phyloP scores from a whole-genome alignment of 2,888 invertebrate species.

The Molanna angustata region DNA sequence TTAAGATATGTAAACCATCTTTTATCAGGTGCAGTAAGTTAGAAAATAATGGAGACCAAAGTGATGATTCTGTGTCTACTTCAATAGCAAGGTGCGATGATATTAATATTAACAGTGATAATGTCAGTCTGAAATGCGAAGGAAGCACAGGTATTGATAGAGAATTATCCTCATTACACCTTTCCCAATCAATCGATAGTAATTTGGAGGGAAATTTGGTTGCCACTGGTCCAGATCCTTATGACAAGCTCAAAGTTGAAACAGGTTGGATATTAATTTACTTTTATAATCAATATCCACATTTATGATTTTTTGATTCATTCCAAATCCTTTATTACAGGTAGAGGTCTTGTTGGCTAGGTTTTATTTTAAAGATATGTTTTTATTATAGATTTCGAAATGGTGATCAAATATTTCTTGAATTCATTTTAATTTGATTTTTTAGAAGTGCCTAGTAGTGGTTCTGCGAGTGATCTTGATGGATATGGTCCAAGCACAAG shows the following conservation, averaged over 20 bases:
- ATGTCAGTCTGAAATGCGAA: constrained; percentile 25
- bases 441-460: constrained; percentile 52
- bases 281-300: too few species aligned
- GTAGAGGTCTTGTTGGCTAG: too few species aligned
- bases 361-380: too few species aligned
- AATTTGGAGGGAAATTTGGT: constrained; percentile 38
- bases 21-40: constrained; percentile 13
- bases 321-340: too few species aligned
- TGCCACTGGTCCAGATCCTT: constrained; percentile 47
- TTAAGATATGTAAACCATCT: too few species aligned
- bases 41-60: constrained; percentile 15
- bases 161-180: constrained; percentile 41
- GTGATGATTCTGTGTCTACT: constrained; percentile 28
- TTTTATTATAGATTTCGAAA: too few species aligned
- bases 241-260: constrained; percentile 46
- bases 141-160: constrained; percentile 34
- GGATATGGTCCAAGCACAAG: constrained; percentile 58
- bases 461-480: constrained; percentile 56
- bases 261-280: constrained; percentile 44
- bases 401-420: too few species aligned
- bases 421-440: constrained; percentile 5
- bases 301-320: too few species aligned
- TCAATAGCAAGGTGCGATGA: constrained; percentile 9
- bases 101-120: constrained; percentile 16
- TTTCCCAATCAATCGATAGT: constrained; percentile 32